Conservation (phyloP, 2,797 vertebrate genomes). For the Lagodon rhomboides region DNA sequence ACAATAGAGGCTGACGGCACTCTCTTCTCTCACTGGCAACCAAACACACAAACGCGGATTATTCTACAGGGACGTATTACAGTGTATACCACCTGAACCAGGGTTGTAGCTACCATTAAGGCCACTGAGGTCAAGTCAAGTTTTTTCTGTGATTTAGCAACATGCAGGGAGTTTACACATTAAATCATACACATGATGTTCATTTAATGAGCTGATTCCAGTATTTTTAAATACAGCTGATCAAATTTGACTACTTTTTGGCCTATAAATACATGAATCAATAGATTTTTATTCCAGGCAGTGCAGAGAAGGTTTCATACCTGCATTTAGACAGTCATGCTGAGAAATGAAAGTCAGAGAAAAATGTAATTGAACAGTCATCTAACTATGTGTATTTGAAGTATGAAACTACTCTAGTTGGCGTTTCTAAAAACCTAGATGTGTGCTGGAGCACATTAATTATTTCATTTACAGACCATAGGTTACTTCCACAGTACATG, state of each 20-base stretch:
- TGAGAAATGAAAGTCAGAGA: neutral
- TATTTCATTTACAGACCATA: slow-evolving; percentile 8
- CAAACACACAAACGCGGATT: slow-evolving; percentile 14
- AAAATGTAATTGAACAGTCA: slow-evolving; percentile 2
- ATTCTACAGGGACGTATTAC: slow-evolving; percentile 43
- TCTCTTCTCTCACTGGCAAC: slow-evolving; percentile 29
- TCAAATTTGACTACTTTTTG: slow-evolving; percentile 5
- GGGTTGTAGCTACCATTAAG: slow-evolving; percentile 9
- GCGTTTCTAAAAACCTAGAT: slow-evolving; percentile 18
- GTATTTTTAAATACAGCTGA: slow-evolving; percentile 8
- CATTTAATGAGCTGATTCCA: slow-evolving; percentile 16
- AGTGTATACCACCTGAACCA: slow-evolving; percentile 18
- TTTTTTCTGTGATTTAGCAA: slow-evolving; percentile 15
- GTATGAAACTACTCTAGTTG: neutral
- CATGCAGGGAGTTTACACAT: slow-evolving; percentile 10
- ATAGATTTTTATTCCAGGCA: neutral
- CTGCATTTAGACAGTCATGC: neutral
- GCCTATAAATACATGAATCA: neutral
- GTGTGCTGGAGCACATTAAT: neutral
- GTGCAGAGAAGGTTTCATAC: slow-evolving; percentile 15
- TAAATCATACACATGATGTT: neutral
- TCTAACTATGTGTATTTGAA: too few relatives aligned
- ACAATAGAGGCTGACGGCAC: slow-evolving; percentile 75
- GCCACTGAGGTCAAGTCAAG: slow-evolving; percentile 21
- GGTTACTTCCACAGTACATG: slow-evolving; percentile 7